phyloP scores from a whole-genome alignment of 2,888 invertebrate genomes.

The Xestia sexstrigata region DNA sequence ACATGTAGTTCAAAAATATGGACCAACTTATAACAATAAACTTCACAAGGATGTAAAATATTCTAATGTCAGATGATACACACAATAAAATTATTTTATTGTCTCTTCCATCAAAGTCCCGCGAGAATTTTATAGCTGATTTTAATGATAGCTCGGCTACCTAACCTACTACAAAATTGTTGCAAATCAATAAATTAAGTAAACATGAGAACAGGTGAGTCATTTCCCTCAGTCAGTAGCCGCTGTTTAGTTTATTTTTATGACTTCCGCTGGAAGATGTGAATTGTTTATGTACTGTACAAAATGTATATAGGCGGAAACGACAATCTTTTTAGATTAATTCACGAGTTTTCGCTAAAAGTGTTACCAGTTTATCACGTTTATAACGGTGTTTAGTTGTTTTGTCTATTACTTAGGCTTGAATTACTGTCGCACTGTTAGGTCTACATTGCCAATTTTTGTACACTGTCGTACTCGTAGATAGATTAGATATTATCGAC shows the following conservation, averaged over 20 bases:
- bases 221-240: constrained; percentile 35
- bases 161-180: constrained; percentile 7
- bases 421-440: no score
- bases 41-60: neutral
- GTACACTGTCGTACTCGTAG: no score
- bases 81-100: neutral
- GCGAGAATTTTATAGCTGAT: constrained; percentile 24
- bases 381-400: constrained; percentile 2
- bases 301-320: constrained; percentile 46
- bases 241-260: constrained; percentile 33
- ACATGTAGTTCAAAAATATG: neutral
- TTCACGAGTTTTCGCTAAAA: constrained; percentile 23
- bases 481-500: no score
- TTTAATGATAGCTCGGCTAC: constrained; percentile 15
- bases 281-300: constrained; percentile 30
- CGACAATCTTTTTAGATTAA: constrained; percentile 19
- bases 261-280: constrained; percentile 52
- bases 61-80: neutral
- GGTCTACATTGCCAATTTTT: no score
- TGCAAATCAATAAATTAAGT: constrained; percentile 30
- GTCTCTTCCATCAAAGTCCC: constrained; percentile 16
- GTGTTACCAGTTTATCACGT: constrained; percentile 7
- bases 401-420: neutral
- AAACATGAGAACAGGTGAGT: constrained; percentile 41
- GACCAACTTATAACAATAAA: neutral